Evolutionary conservation across 35 echinoderm and acorn worm species (phyloP).

Genomic region (Strongylocentrotus purpuratus): DNA sequence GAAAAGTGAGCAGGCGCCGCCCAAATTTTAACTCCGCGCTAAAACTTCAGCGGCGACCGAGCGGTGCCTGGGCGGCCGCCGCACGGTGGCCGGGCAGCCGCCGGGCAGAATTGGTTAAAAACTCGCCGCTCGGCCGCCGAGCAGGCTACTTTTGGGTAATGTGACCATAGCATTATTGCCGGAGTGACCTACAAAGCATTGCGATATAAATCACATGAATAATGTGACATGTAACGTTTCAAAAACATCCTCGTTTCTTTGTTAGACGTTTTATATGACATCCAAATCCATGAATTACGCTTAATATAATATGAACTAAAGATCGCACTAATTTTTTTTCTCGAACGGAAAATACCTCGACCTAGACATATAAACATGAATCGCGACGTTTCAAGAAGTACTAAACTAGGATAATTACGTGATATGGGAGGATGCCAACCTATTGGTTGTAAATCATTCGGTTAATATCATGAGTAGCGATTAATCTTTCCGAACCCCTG

Average conservation of each 20-base stretch:
- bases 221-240: background rate
- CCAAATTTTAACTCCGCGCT: too few relatives aligned
- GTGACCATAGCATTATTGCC: too few relatives aligned
- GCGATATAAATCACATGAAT: background rate
- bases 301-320: background rate
- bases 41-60: too few relatives aligned
- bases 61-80: too few relatives aligned
- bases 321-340: background rate
- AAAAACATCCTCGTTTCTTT: background rate
- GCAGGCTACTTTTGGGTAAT: too few relatives aligned
- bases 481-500: background rate
- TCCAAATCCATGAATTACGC: background rate
- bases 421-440: background rate
- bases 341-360: background rate
- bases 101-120: too few relatives aligned
- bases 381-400: background rate
- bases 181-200: background rate
- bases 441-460: background rate
- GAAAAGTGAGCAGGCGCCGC: too few relatives aligned
- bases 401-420: background rate
- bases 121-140: too few relatives aligned
- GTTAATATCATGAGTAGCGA: background rate
- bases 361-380: background rate
- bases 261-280: background rate
- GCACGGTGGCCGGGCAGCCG: too few relatives aligned